Evolutionary conservation across 2,113 vertebrate species (phyloP), one percentile per base, ranked within the genome.

Genomic region (Castor canadensis): DNA sequence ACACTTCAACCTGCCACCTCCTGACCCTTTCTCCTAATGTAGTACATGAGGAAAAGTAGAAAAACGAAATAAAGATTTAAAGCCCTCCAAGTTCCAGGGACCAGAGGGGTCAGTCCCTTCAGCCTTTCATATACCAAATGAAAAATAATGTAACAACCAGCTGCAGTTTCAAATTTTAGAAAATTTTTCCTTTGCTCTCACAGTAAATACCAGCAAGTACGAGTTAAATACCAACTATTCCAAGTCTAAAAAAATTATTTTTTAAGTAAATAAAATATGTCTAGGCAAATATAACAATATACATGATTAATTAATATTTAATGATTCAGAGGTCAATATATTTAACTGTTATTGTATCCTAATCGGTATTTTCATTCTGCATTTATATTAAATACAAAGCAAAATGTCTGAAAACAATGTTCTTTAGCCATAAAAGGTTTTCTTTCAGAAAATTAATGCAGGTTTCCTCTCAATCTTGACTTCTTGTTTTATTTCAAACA

Each of bases 401-500:
- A 77, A 52, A 84, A 87, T 87, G 32, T 90, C 64, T 90, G 81
- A 91, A 90, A 92, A 43, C n/a, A 89, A 54, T 75, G 49, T 66
- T 73, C 38, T 60, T 76, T 73, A 93, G 45, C 1, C 6, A 87
- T 90, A 91, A 89, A 67, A 64, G 3, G 20, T 80, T 96, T 26
- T 82, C 17, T 85, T 93, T 83, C 22, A 9, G 49, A 22, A 84
- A 60, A 75, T 71, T 87, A 85, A 80, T 64, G 7, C 60, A 75
- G 24, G 85, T 89, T 83, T 92, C 52, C 58, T 87, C 38, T 91
- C 66, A 89, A 47, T 38, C 32, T 84, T 92, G 35, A 77, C 92
- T 89, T 90, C 32, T 82, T 83, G 2, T 86, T 83, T 96, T 82
- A 77, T 67, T 93, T 60, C 62, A 85, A 94, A 73, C 80, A 89